Evolutionary conservation across 2,113 vertebrate genomes (phyloP).

Genomic region (Leiothrix lutea): DNA sequence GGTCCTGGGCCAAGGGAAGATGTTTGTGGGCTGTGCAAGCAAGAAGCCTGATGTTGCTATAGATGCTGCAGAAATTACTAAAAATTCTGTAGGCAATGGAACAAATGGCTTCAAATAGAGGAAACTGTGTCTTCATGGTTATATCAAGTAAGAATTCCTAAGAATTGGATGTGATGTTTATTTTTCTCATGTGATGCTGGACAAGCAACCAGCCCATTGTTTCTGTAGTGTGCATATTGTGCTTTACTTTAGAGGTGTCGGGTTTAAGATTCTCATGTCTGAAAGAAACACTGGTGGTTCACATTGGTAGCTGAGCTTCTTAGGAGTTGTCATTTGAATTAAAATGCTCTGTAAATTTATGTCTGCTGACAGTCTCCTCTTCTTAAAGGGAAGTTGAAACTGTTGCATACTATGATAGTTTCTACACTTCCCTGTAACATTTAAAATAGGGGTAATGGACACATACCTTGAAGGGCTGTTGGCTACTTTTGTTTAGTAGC

Average conservation of each 20-base stretch:
- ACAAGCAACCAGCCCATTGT: neutral
- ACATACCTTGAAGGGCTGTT: neutral
- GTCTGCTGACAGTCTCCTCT: neutral
- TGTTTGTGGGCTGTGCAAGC: neutral
- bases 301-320: neutral
- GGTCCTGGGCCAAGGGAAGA: neutral
- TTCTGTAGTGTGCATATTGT: neutral
- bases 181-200: neutral
- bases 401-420: neutral
- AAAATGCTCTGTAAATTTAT: neutral
- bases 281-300: neutral
- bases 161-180: neutral
- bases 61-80: neutral
- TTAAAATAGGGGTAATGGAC: neutral
- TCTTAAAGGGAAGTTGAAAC: neutral
- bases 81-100: neutral
- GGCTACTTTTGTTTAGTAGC: neutral
- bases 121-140: neutral
- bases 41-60: neutral
- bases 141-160: neutral
- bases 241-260: neutral
- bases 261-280: neutral
- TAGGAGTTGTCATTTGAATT: neutral
- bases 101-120: neutral
- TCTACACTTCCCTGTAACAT: neutral